Evolutionary conservation across 2,113 vertebrate species (phyloP), one percentile per base, ranked within the genome.

Genomic region (Solea senegalensis): DNA sequence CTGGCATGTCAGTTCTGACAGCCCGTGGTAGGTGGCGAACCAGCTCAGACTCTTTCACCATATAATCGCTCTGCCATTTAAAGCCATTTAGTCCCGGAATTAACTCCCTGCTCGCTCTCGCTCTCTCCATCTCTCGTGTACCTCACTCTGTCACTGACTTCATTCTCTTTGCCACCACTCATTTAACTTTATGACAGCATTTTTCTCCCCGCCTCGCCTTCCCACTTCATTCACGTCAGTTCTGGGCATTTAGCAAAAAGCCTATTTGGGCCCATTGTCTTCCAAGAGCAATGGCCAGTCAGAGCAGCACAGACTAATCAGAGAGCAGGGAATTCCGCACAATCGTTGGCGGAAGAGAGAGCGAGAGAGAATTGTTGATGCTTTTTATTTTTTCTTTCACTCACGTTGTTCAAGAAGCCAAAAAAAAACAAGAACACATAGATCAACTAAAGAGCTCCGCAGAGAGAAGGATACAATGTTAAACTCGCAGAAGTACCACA

Each of bases 191-290:
- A 70, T 66, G 46, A 72, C 69, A 51, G 43, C 39, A 34, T 14
- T 48, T 48, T 48, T 80, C 26, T 5, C 11, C 14, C 9, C 41
- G 57, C 51, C 48, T 43, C 41, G 0, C 40, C 53, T 65, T 61
- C 63, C 64, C 49, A 56, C 72, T 50, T 54, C 43, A 53, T 57
- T 61, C 70, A 74, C 81, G 21, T 71, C 8, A 13, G 8, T 62
- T 74, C 66, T 79, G 64, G 53, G 56, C 73, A 69, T 86, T 88
- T 84, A 84, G 78, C 56, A 75, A 34, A 21, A 84, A 81, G 74
- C 80, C 81, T 64, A 83, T 89, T 84, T 87, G 68, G 41, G 54
- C 26, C 69, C 40, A 72, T 72, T 86, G 73, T 84, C 76, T 82
- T 73, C 51, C 3, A 50, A 80, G 76, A 82, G 69, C 72, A 79